Evolutionary conservation across 1,140 invertebrate genomes (phyloP).

Genomic region (Drosophila grimshawi): DNA sequence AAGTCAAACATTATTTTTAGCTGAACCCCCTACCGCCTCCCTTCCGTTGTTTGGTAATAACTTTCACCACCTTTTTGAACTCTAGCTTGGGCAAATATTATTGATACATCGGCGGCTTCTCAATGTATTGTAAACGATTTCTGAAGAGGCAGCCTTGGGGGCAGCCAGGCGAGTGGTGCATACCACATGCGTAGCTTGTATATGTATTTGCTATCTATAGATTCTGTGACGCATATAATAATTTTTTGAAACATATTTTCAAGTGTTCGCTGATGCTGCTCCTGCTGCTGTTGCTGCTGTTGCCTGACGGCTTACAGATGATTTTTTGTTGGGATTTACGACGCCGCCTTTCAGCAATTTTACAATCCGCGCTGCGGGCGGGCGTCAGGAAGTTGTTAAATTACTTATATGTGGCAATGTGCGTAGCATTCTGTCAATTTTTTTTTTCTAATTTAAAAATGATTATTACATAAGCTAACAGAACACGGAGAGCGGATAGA

Average conservation of each 20-base stretch:
- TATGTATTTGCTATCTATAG: conserved; percentile 21
- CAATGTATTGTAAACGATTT: conserved; percentile 77
- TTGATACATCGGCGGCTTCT: conserved; percentile 80
- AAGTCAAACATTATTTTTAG: conserved; percentile 75
- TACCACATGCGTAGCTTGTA: neutral
- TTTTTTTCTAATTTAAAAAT: conserved; percentile 75
- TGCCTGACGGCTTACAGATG: conserved; percentile 63
- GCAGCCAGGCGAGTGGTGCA: conserved; percentile 37
- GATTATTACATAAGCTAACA: conserved; percentile 62
- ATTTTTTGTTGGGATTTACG: conserved; percentile 59
- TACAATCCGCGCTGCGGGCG: conserved; percentile 71
- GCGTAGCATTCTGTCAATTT: conserved; percentile 10
- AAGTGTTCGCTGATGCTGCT: conserved; percentile 38
- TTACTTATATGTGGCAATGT: conserved; percentile 36
- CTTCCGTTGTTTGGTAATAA: conserved; percentile 48
- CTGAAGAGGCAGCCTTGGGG: conserved; percentile 45
- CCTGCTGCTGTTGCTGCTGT: conserved; percentile 11
- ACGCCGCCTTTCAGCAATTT: conserved; percentile 60
- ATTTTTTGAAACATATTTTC: conserved; percentile 70
- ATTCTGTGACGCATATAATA: conserved; percentile 70
- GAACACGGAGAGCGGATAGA: neutral
- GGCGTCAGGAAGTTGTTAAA: conserved; percentile 63
- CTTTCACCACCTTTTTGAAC: conserved; percentile 77
- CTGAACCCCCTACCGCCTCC: conserved; percentile 9
- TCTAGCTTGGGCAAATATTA: conserved; percentile 67